Percentiles rank a stretch among this genome's conserved stretches.
These are phyloP conservation scores for Eupithecia centaureata DNA, from an alignment of 2,888 invertebrate genomes.

Conservation along the genomic window DNA sequence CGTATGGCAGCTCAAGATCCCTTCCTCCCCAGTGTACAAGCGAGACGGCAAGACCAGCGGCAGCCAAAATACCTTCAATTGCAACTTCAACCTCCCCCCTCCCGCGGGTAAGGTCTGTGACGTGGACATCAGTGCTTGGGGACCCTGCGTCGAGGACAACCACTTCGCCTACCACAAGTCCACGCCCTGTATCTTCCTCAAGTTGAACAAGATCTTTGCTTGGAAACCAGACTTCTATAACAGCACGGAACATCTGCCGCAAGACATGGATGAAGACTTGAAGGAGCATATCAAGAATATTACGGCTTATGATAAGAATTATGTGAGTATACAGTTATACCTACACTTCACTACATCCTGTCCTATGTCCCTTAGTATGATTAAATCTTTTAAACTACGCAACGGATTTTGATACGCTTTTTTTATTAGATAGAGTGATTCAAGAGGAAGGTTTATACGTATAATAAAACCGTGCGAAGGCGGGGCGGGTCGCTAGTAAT, in stretches of 20 bases:
- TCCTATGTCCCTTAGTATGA: too few relatives aligned
- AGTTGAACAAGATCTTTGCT: conserved; percentile 97
- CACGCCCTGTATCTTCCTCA: conserved; percentile 96
- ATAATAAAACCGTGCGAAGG: too few relatives aligned
- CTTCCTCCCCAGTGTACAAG: conserved; percentile 85
- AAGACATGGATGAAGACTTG: conserved; percentile 89
- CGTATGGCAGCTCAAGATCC: too few relatives aligned
- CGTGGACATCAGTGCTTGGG: conserved; percentile 92
- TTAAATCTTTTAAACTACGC: too few relatives aligned
- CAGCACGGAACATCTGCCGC: conserved; percentile 87
- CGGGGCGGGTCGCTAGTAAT: too few relatives aligned
- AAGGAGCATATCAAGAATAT: conserved; percentile 86
- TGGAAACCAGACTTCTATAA: conserved; percentile 95
- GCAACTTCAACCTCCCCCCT: conserved; percentile 88
- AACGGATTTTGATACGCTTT: too few relatives aligned
- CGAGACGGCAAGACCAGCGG: conserved; percentile 88
- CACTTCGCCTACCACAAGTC: conserved; percentile 96
- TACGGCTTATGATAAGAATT: conserved; percentile 75
- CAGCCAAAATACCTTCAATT: conserved; percentile 89
- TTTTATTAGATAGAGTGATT: too few relatives aligned
- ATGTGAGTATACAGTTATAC: too few relatives aligned
- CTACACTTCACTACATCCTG: too few relatives aligned
- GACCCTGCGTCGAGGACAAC: conserved; percentile 92
- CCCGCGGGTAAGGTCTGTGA: conserved; percentile 92
- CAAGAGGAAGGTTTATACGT: too few relatives aligned